A percentile compares a stretch with the other conserved stretches of the same genome.
Conservation (phyloP, 1,140 invertebrate species). For the Manduca sexta region DNA sequence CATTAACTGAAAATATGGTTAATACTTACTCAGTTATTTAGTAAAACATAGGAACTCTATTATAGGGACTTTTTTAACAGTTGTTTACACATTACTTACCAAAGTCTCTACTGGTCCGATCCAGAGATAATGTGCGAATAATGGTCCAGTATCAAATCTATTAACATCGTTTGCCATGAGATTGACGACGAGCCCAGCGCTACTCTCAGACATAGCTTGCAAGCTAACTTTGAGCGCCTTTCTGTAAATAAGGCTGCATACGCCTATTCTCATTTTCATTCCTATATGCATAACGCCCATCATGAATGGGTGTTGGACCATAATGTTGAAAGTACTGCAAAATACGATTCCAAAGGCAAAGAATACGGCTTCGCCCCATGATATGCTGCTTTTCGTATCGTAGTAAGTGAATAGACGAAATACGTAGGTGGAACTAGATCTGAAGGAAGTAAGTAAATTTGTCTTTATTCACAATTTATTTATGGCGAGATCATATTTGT, state of each 20-base stretch:
- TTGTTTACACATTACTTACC: conserved; percentile 63
- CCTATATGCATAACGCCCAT: conserved; percentile 80
- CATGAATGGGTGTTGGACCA: conserved; percentile 82
- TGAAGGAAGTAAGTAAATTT: conserved; percentile 14
- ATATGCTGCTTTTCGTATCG: conserved; percentile 49
- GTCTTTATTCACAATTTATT: neutral
- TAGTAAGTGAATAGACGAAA: conserved; percentile 74
- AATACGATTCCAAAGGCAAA: conserved; percentile 77
- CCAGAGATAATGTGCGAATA: conserved; percentile 71
- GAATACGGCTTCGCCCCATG: conserved; percentile 74
- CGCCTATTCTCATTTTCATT: conserved; percentile 82
- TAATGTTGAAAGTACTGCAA: conserved; percentile 75
- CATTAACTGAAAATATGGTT: conserved; percentile 37
- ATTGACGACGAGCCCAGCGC: conserved; percentile 80
- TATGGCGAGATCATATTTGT: too few species aligned
- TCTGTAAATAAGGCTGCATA: conserved; percentile 82
- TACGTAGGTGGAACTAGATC: conserved; percentile 39
- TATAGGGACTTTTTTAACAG: neutral
- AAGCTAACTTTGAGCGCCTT: conserved; percentile 78
- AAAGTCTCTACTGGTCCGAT: conserved; percentile 77
- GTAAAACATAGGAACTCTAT: neutral
- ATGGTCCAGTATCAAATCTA: conserved; percentile 71
- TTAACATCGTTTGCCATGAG: conserved; percentile 83
- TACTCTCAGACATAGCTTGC: conserved; percentile 78
- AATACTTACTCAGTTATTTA: neutral